These are phyloP conservation scores for Proisotoma minuta DNA, from an alignment of 2,888 invertebrate species.

Conservation along the genomic window DNA sequence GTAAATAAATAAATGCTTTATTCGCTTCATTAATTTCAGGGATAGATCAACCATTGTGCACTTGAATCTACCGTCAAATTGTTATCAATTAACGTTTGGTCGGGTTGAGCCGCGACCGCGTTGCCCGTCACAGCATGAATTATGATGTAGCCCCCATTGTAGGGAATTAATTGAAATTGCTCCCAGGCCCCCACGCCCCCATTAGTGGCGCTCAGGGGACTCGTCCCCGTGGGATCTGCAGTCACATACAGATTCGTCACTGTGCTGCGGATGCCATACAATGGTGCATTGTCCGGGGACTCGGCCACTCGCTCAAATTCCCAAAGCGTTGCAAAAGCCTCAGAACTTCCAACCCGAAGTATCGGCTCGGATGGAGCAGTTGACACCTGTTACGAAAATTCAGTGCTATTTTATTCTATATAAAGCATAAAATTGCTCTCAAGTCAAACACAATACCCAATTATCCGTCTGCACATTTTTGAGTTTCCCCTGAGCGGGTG, in stretches of 20 bases:
- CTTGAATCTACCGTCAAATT: not conserved
- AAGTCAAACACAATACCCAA: no score
- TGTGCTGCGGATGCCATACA: constrained; percentile 20
- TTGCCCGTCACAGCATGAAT: constrained; percentile 28
- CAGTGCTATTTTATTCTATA: no score
- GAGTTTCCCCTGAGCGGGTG: constrained; percentile 24
- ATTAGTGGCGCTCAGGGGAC: constrained; percentile 22
- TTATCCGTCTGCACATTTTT: no score
- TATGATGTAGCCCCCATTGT: constrained; percentile 21
- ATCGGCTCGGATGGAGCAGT: constrained; percentile 20
- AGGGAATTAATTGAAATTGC: constrained; percentile 32
- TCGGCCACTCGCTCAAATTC: constrained; percentile 18
- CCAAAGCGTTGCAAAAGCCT: constrained; percentile 20
- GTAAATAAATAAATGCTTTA: no score
- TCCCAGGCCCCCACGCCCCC: constrained; percentile 33
- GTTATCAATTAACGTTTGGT: constrained; percentile 35
- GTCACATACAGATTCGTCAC: constrained; percentile 30
- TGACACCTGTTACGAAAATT: constrained; percentile 17
- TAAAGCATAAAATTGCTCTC: no score
- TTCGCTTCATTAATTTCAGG: no score
- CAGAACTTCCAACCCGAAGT: constrained; percentile 3
- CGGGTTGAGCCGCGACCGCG: constrained; percentile 30
- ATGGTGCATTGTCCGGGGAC: constrained; percentile 17
- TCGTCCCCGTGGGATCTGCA: constrained; percentile 23
- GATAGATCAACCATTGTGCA: not conserved